Conservation (phyloP, 2,888 invertebrate genomes). For the Tenthredo mesomela region DNA sequence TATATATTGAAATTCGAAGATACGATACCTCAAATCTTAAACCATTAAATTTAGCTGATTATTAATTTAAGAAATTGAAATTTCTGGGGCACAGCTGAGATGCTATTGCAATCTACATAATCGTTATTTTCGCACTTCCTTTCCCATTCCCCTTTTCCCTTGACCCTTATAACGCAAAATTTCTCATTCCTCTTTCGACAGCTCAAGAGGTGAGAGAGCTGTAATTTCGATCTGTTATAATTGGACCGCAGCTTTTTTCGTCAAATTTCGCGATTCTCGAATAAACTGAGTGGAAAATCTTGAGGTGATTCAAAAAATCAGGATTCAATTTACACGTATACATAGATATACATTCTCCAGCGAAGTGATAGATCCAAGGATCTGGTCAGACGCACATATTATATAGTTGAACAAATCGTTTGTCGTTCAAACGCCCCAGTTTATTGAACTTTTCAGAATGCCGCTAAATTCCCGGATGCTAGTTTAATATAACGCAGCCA, state of each 20-base stretch:
- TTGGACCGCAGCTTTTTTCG: neutral
- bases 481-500: neutral
- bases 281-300: neutral
- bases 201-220: too few relatives aligned
- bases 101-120: neutral
- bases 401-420: neutral
- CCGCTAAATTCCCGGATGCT: neutral
- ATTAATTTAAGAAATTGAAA: neutral
- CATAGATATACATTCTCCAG: neutral
- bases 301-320: neutral
- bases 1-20: neutral
- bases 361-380: neutral
- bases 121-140: neutral
- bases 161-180: neutral
- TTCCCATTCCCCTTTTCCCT: neutral
- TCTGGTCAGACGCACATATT: neutral
- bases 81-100: neutral
- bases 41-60: neutral
- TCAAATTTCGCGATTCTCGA: neutral
- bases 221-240: neutral
- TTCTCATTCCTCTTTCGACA: neutral
- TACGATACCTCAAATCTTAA: neutral
- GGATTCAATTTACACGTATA: neutral
- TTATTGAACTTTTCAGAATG: neutral
- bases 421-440: neutral